phyloP scores from a whole-genome alignment of 2,888 invertebrate species.

The Xanthia icteritia region DNA sequence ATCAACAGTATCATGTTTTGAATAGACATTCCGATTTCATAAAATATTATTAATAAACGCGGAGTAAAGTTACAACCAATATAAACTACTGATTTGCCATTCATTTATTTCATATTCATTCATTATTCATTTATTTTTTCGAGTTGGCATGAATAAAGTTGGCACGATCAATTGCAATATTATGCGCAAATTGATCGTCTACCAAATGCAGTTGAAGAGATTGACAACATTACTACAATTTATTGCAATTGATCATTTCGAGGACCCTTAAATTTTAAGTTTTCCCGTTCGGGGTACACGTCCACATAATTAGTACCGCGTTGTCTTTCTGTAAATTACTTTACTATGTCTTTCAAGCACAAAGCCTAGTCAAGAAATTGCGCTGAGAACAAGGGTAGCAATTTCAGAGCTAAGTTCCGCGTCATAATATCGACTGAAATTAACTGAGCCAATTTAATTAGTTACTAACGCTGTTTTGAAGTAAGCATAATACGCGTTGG shows the following conservation, averaged over 20 bases:
- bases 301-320: not conserved
- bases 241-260: too few species aligned
- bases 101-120: too few species aligned
- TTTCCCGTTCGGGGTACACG: too few species aligned
- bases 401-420: slow-evolving; percentile 21
- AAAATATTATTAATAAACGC: not conserved
- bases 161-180: too few species aligned
- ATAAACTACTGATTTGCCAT: not conserved
- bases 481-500: not conserved
- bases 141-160: too few species aligned
- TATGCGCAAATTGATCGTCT: too few species aligned
- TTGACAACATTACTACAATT: too few species aligned
- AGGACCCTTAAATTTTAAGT: too few species aligned
- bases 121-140: too few species aligned
- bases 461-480: not conserved
- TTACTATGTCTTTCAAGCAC: slow-evolving; percentile 14
- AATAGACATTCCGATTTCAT: not conserved
- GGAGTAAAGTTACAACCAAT: not conserved
- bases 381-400: slow-evolving; percentile 36
- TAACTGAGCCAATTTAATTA: slow-evolving; percentile 3
- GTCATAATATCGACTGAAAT: slow-evolving; percentile 20
- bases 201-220: too few species aligned
- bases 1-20: not conserved
- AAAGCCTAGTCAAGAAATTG: slow-evolving; percentile 53
- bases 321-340: slow-evolving; percentile 14